A percentile compares a stretch with the other conserved stretches of the same genome.
Conservation (phyloP, 1,140 invertebrate genomes). For the Lethocerus indicus region DNA sequence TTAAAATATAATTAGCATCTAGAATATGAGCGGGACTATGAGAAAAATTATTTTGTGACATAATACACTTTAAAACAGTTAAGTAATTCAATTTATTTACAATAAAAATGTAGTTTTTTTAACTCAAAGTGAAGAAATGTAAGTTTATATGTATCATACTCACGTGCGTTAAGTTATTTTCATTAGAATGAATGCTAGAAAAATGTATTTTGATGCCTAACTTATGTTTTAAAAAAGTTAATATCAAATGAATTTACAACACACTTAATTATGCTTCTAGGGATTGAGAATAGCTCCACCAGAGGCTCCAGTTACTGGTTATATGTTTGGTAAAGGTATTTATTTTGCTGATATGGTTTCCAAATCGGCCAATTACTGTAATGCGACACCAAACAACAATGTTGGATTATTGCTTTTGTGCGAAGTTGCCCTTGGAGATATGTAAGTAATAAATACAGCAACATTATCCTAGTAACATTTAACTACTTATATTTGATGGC, state of each 20-base stretch:
- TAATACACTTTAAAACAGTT: not conserved
- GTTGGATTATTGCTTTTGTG: conserved; percentile 78
- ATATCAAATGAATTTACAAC: too few species aligned
- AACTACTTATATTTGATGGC: too few species aligned
- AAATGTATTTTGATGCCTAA: not conserved
- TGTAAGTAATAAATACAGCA: too few species aligned
- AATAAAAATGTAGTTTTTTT: too few species aligned
- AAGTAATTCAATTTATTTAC: not conserved
- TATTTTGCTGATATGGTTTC: conserved; percentile 99
- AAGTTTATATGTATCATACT: too few species aligned
- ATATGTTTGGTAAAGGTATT: conserved; percentile 95
- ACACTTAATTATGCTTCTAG: conserved; percentile 16
- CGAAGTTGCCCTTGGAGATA: conserved; percentile 89
- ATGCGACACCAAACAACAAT: conserved; percentile 45
- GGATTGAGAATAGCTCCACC: conserved; percentile 92
- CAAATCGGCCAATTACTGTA: conserved; percentile 97
- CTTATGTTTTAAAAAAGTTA: not conserved
- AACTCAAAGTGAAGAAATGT: not conserved
- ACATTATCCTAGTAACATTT: too few species aligned
- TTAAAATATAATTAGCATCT: too few species aligned
- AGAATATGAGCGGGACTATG: too few species aligned
- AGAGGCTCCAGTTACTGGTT: conserved; percentile 85
- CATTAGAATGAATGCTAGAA: too few species aligned
- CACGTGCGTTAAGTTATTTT: too few species aligned
- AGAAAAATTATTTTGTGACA: not conserved